Evolutionary conservation across 2,797 vertebrate genomes (phyloP), one percentile per base, ranked within the genome.

Genomic region (Rhadinocentrus ornatus): DNA sequence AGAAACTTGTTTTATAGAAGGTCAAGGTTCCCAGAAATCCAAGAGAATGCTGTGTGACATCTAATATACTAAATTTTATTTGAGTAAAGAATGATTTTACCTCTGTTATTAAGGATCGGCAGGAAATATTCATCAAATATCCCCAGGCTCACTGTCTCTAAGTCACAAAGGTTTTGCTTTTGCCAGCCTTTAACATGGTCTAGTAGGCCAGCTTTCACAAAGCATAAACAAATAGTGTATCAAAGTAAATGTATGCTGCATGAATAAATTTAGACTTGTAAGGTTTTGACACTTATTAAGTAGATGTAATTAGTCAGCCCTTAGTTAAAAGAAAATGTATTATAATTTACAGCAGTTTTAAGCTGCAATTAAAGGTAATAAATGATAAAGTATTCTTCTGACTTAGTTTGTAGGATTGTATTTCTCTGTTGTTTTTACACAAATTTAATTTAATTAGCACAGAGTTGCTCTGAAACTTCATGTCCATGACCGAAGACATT

Each of bases 331-430:
- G 13, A 16, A 54, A 27, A 29, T 39, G 27, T 18, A 39, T 54
- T 50, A 65, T 27, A 27, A 54, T 65, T 65, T 65, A 37, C 50
- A 39, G 50, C 22, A 18, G 34, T 27, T 15, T 65, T 18, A n/a
- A 6, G 35, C 24, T 13, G 50, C 24, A 10, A 22, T 54, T 54
- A 37, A 65, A n/a, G 12, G 16, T 54, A 24, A 2, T 65, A 29
- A 37, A 54, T 37, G 24, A 54, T 37, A 16, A 54, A 34, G 50
- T 20, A 27, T 29, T 26, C 15, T 54, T 29, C 34, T 54, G 24
- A 18, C 5, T 54, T 27, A 65, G 16, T 65, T 39, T 46, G 16
- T 20, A 7, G 6, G 41, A 20, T 46, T 20, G 22, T 10, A 55
- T 18, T 54, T 55, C 37, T 54, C 50, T 65, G 37, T 22, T 20